Conservation (phyloP, 2,888 invertebrate genomes). For the Diarsia brunnea region DNA sequence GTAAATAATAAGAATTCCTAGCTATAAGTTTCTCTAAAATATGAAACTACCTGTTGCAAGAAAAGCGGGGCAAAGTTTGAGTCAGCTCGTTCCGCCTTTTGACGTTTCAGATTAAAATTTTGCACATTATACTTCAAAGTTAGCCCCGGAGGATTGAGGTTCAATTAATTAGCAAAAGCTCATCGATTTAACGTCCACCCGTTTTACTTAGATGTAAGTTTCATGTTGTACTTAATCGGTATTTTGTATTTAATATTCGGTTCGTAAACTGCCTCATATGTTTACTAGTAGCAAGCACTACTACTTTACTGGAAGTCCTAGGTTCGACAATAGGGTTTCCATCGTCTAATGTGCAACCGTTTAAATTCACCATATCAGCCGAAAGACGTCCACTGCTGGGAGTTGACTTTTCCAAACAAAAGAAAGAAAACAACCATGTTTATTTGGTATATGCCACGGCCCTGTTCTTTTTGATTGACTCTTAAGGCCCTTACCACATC, state of each 20-base stretch:
- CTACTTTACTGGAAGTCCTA: neutral
- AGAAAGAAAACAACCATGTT: neutral
- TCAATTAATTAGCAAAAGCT: conserved; percentile 33
- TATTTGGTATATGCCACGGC: no score
- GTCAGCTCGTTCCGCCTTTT: conserved; percentile 38
- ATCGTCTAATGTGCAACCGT: no score
- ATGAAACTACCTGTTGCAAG: conserved; percentile 59
- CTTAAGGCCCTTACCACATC: neutral
- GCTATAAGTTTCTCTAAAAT: conserved; percentile 20
- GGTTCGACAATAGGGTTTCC: no score
- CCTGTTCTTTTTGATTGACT: neutral
- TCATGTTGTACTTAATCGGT: neutral
- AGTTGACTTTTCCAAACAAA: neutral
- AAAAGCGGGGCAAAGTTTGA: conserved; percentile 52
- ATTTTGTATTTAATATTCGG: neutral
- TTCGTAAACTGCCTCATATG: neutral
- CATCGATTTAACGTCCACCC: conserved; percentile 30
- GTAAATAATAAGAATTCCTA: neutral
- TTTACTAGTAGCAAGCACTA: neutral
- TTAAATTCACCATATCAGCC: no score
- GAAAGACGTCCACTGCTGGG: no score
- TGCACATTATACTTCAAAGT: conserved; percentile 57
- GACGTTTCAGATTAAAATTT: conserved; percentile 56
- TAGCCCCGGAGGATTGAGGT: conserved; percentile 18
- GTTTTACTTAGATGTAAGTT: neutral